Percentiles rank a stretch among this genome's conserved stretches.
These are phyloP conservation scores for Maniola jurtina DNA, from an alignment of 1,140 invertebrate species.

Conservation along the genomic window DNA sequence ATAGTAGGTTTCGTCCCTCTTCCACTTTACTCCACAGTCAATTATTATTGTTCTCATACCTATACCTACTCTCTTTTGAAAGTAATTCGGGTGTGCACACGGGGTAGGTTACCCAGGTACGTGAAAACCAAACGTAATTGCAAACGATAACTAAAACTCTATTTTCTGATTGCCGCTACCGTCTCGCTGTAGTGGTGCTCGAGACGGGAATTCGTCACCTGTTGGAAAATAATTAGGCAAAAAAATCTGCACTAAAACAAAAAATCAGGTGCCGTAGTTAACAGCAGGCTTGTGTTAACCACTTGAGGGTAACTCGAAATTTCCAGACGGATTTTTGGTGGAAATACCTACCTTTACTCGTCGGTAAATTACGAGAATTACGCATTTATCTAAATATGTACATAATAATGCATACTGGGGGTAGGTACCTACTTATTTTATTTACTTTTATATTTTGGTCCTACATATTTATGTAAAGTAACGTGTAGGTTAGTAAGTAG, in stretches of 20 bases:
- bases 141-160: conserved; percentile 63
- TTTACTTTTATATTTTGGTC: no score
- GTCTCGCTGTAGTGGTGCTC: conserved; percentile 64
- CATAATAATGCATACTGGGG: no score
- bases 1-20: no score
- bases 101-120: conserved; percentile 13
- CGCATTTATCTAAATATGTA: no score
- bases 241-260: conserved; percentile 73
- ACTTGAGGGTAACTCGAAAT: conserved; percentile 59
- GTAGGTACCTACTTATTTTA: no score
- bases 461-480: no score
- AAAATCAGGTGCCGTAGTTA: conserved; percentile 66
- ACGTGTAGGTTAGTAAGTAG: no score
- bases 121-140: conserved; percentile 46
- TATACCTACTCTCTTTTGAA: conserved; percentile 30
- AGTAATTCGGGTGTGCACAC: conserved; percentile 15
- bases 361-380: no score
- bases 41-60: no score
- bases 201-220: conserved; percentile 75
- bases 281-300: conserved; percentile 66
- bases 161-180: conserved; percentile 60
- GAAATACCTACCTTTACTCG: conserved; percentile 51
- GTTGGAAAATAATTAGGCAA: conserved; percentile 77
- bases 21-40: no score
- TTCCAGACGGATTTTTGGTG: conserved; percentile 51